phyloP scores from a whole-genome alignment of 2,888 invertebrate genomes.

The Phlogophora meticulosa region DNA sequence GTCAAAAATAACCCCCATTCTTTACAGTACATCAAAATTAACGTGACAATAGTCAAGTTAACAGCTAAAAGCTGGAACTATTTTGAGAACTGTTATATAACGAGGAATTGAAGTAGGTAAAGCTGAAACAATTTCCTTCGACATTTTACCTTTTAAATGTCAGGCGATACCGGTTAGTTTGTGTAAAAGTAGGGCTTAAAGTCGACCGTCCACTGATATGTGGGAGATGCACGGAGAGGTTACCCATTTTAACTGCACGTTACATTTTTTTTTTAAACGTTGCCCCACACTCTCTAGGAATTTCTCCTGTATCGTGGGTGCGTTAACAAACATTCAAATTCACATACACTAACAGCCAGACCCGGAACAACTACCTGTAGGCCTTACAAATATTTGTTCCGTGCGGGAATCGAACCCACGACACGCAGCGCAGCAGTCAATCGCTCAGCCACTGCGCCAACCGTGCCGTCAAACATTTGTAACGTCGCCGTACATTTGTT shows the following conservation, averaged over 20 bases:
- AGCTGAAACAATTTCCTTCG: constrained; percentile 24
- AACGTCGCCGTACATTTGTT: no score
- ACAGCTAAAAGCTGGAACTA: constrained; percentile 14
- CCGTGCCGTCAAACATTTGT: no score
- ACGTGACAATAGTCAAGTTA: constrained; percentile 9
- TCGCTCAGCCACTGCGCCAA: no score
- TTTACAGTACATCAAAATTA: not conserved
- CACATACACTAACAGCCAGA: no score
- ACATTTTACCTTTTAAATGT: constrained; percentile 42
- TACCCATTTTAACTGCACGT: not conserved
- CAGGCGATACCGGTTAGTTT: constrained; percentile 12
- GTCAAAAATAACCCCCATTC: not conserved
- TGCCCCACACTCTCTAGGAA: no score
- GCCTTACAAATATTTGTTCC: no score
- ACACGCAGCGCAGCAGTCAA: no score
- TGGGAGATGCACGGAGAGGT: no score
- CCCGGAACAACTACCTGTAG: no score
- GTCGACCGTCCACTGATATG: not conserved
- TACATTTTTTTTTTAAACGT: not conserved
- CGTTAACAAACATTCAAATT: no score
- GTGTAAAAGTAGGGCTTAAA: not conserved
- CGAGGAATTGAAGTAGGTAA: constrained; percentile 3
- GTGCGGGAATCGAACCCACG: no score
- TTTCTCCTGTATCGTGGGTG: no score
- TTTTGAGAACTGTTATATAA: constrained; percentile 27